Evolutionary conservation across 2,113 vertebrate species (phyloP), one percentile per base, ranked within the genome.

Genomic region (Tupaia chinensis): DNA sequence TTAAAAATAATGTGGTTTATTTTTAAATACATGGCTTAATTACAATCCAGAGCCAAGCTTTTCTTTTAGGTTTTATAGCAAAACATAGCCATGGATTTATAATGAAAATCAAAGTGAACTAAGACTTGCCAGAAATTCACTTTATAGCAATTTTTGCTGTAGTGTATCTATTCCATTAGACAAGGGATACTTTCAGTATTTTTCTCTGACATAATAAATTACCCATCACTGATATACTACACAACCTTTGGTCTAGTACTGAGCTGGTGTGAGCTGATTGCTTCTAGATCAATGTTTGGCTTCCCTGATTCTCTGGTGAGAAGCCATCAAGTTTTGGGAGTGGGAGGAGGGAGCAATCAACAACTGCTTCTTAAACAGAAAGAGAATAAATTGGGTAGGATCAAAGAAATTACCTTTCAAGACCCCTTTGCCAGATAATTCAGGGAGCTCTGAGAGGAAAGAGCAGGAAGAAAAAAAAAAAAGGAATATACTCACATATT

Each of bases 201-300:
- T 95, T 96, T 85, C 85, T 94, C 34, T 85, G 82, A 93, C 66
- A 91, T 74, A 93, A 94, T 94, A 97, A 89, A 96, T 94, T 78
- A 94, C 32, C 34, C 65, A 66, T 77, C 68, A 66, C 58, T 91
- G 92, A 85, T 83, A 72, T 91, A 72, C 44, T 90, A 69, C 1
- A 78, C 65, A 70, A 17, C 16, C 19, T 92, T 94, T 88, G 89
- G 72, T 91, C 88, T 10, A 82, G 9, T 89, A 82, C 69, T 65
- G 68, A 95, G 54, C 34, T 91, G 58, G 23, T 70, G 2, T 72
- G 79, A 97, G 87, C 14, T 32, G 74, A 86, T 63, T 89, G 63
- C 20, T 60, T 96, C 89, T 96, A 65, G 58, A 82, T 89, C 87
- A 83, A 11, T 93, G 73, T 32, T 96, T 96, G 94, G 53, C 63